A percentile compares a stretch with the other conserved stretches of the same genome.
These are phyloP conservation scores for Peromyscus polionotus DNA, from an alignment of 2,113 vertebrate genomes.

Conservation along the genomic window DNA sequence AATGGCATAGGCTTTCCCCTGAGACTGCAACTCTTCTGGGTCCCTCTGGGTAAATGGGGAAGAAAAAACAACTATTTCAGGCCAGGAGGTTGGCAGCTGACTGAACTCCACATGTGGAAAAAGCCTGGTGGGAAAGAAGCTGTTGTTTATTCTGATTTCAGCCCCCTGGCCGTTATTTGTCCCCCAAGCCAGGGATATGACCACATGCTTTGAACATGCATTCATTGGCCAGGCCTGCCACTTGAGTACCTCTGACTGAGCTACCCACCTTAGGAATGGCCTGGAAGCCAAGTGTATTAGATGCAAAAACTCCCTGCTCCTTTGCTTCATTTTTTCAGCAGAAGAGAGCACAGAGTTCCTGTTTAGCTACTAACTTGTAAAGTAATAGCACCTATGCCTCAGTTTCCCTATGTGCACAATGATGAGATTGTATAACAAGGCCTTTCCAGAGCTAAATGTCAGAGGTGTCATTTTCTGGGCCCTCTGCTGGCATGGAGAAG, in stretches of 20 bases:
- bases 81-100: not conserved
- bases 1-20: not conserved
- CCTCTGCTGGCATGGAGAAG: not conserved
- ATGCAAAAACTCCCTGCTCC: not conserved
- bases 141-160: not conserved
- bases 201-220: not conserved
- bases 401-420: not conserved
- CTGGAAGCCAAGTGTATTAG: not conserved
- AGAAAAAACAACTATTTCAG: not conserved
- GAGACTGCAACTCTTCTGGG: not conserved
- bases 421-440: not conserved
- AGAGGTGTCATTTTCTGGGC: not conserved
- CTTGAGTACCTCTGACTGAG: not conserved
- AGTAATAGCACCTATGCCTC: not conserved
- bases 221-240: not conserved
- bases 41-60: not conserved
- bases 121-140: not conserved
- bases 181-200: not conserved
- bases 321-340: not conserved
- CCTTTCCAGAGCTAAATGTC: not conserved
- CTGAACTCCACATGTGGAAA: not conserved
- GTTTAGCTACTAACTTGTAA: not conserved
- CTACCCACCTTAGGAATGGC: not conserved
- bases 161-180: not conserved
- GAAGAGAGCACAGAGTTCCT: not conserved